Base-by-base conservation (phyloP, 1,140 invertebrate genomes). In the Uloborus diversus region DNA sequence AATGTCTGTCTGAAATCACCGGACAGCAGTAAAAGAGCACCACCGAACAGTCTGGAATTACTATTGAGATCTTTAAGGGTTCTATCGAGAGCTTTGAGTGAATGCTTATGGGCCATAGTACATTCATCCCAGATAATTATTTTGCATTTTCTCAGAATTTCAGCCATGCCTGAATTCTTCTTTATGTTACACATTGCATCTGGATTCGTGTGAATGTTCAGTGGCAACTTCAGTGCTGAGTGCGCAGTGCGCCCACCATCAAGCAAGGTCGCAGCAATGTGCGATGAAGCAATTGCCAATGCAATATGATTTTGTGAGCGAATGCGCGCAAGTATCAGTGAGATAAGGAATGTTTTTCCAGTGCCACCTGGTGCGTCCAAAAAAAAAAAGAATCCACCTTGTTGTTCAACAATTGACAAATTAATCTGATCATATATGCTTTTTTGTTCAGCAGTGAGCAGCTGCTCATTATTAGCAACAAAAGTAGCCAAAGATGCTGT, bases 231-330 rank as follows among this genome's bases (percentile, higher is more conserved):
- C 32, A 90, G 87, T 61, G 85, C 83, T 2, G 85, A 89, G 85
- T 90, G 88, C 61, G 86, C 87, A 32, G 88, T 90, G 84, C 85
- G 79, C n/a, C 89, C 89, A 81, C 86, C 85, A 65, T 84, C 69
- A 65, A 90, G 75, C 25, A 89, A 84, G 47, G 87, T 89, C 25
- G 89, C 88, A 32, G 89, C 89, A 57, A 90, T 89, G 69, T 88
- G 89, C 27, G 89, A 89, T 42, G 87, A 88, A 61, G 89, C 88
- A 47, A 89, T 82, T 4, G 87, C 87, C 9, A 89, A 51, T 25
- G 86, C 86, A 68, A 86, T 85, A 17, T 84, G 62, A 14, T 81
- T 68, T n/a, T 81, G 9, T 51, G 79, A 70, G 76, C 83, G 68
- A 2, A 76, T 57, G 4, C 62, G 53, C 11, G 59, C 69, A 33